Evolutionary conservation across 1,140 invertebrate species (phyloP), one percentile per base, ranked within the genome.

Genomic region (Drosophila burlai): DNA sequence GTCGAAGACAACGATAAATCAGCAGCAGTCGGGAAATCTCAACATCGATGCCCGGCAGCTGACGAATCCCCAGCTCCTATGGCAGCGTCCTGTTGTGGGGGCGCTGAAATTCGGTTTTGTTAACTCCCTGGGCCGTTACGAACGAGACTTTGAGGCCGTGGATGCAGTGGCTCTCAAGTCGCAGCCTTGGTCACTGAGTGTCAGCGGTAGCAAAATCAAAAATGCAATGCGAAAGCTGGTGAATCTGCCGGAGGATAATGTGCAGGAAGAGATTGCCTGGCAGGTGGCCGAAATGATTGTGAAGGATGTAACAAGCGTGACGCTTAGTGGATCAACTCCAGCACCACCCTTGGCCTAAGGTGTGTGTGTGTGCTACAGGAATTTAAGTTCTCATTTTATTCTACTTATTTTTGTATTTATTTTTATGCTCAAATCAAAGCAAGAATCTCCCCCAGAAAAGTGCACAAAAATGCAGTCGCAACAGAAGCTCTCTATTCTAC

Each of bases 271-370:
- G 92, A 96, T 98, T 94, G 98, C 98, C 34, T 97, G 97, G 96
- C 97, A 97, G 94, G 96, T 99, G 69, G 97, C 98, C 21, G 97
- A 98, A 93, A 98, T 98, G 97, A 98, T 99, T 85, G 95, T 99
- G 38, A 97, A 96, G 93, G 97, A 98, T 94, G 96, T 99, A 36
- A 98, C 97, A 34, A 96, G 95, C 91, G 94, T 98, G 67, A 98
- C 98, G 29, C 94, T 97, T 91, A 95, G 94, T 74, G 93, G 64
- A 15, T 65, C 38, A 10, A 50, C 43, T 18, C 6, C 34, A 16
- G 29, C 43, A 16, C 13, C 26, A 18, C 47, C 43, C 16, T 43
- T 54, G 54, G 45, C 69, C 13, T 52, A 43, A 60, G 4, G 47
- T 5, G 13, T 18, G 24, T 24, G 24, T 24, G 15, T 18, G 46